Conservation (phyloP, 2,797 vertebrate species). For the Paramormyrops hopkinsi region DNA sequence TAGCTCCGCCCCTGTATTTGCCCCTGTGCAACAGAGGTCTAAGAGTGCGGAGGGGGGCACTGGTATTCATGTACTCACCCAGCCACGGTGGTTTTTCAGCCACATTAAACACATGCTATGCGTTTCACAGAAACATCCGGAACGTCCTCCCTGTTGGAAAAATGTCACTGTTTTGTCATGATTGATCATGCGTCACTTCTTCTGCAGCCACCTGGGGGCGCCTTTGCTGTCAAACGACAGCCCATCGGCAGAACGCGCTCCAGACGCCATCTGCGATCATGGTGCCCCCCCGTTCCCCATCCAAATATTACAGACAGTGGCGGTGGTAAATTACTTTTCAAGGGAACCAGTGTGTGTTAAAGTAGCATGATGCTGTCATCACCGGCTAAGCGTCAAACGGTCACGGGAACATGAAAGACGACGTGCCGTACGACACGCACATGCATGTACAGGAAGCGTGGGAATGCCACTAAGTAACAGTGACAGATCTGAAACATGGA, state of each 20-base stretch:
- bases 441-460: not conserved
- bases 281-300: not conserved
- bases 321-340: not conserved
- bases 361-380: not conserved
- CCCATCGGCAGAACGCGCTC: not conserved
- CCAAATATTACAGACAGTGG: not conserved
- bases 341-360: not conserved
- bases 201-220: not conserved
- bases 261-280: not conserved
- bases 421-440: not conserved
- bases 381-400: not conserved
- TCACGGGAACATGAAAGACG: not conserved
- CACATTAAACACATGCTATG: not conserved
- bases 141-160: not conserved
- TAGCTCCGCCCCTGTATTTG: not conserved
- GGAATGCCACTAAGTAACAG: not conserved
- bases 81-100: not conserved
- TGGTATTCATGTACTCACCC: not conserved
- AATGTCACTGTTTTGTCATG: not conserved
- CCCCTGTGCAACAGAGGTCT: not conserved
- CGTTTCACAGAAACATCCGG: not conserved
- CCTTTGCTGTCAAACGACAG: not conserved
- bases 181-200: not conserved
- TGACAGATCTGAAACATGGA: not conserved
- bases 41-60: not conserved